phyloP scores from a whole-genome alignment of 2,113 vertebrate species.

The Myxocyprinus asiaticus region DNA sequence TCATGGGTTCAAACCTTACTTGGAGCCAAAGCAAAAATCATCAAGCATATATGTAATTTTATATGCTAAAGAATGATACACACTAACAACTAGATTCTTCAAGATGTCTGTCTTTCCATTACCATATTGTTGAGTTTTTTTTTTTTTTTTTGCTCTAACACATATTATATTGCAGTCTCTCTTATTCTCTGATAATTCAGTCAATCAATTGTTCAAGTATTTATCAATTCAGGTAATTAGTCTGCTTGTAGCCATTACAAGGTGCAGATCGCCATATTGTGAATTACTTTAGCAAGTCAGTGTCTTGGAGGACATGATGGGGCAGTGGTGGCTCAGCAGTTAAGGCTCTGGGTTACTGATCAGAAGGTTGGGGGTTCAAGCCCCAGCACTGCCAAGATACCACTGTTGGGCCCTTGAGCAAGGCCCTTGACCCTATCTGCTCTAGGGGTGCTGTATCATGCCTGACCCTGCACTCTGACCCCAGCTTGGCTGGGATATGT shows the following conservation, averaged over 20 bases:
- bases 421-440: no score
- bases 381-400: no score
- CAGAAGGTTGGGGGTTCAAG: no score
- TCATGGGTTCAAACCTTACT: conserved; percentile 27
- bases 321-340: no score
- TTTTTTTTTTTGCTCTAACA: neutral
- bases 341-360: no score
- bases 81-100: conserved; percentile 18
- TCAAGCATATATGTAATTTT: conserved; percentile 24
- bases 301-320: conserved; percentile 24
- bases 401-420: no score
- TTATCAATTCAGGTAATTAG: conserved; percentile 16
- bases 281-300: conserved; percentile 14
- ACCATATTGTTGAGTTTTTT: no score
- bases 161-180: neutral
- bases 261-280: conserved; percentile 1
- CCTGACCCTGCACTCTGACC: no score
- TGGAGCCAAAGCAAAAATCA: conserved; percentile 28
- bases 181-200: neutral
- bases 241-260: neutral
- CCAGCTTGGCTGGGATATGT: no score
- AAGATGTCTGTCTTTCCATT: neutral
- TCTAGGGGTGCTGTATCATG: no score
- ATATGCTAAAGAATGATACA: conserved; percentile 14
- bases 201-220: conserved; percentile 15